A percentile compares a stretch with the other conserved stretches of the same genome.
Conservation (phyloP, 1,140 invertebrate species). For the Idris sp. region DNA sequence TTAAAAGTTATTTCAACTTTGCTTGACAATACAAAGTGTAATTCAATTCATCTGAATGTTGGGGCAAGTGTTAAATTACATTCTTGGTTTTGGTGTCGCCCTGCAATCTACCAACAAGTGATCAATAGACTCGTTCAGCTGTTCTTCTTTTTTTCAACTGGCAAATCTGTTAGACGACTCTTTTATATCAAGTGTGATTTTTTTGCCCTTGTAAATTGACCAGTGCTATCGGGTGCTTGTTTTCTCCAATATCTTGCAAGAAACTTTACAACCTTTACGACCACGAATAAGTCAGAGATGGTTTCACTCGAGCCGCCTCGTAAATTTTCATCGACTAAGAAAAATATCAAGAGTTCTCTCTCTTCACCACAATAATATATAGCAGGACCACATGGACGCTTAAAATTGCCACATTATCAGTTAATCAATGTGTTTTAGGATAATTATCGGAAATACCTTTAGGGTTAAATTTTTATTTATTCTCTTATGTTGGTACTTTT, state of each 20-base stretch:
- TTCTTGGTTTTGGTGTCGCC: slow-evolving; percentile 1
- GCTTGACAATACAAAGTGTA: slow-evolving; percentile 40
- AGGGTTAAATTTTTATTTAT: no score
- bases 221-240: slow-evolving; percentile 17
- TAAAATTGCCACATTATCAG: slow-evolving; percentile 8
- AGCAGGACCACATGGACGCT: slow-evolving; percentile 9
- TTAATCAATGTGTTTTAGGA: slow-evolving; percentile 18
- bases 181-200: slow-evolving; percentile 10
- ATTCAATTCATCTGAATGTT: slow-evolving; percentile 47
- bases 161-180: neutral
- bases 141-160: neutral
- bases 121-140: slow-evolving; percentile 25
- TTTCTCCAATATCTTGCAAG: slow-evolving; percentile 28
- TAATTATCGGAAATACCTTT: slow-evolving; percentile 20
- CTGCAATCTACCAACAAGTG: slow-evolving; percentile 5
- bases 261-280: slow-evolving; percentile 48
- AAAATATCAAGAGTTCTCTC: slow-evolving; percentile 51
- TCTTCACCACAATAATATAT: slow-evolving; percentile 36
- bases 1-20: slow-evolving; percentile 40
- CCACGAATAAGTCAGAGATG: slow-evolving; percentile 46
- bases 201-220: slow-evolving; percentile 24
- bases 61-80: slow-evolving; percentile 35
- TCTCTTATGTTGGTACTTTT: no score
- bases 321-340: slow-evolving; percentile 52
- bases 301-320: slow-evolving; percentile 37